phyloP scores from a whole-genome alignment of 2,113 vertebrate genomes.

The Dicrurus megarhynchus region DNA sequence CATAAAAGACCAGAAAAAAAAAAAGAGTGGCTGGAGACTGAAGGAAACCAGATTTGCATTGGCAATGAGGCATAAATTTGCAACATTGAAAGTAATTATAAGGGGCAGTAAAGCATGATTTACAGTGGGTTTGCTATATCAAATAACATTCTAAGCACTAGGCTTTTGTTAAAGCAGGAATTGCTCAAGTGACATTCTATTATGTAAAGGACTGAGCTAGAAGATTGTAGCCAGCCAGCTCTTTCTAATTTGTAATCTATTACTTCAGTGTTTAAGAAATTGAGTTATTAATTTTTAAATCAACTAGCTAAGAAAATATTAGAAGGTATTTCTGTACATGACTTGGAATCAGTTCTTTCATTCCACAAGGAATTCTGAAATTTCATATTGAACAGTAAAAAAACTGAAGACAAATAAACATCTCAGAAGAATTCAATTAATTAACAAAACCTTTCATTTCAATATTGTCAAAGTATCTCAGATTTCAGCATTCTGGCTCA shows the following conservation, averaged over 20 bases:
- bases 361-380: not conserved
- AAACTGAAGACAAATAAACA: not conserved
- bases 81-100: not conserved
- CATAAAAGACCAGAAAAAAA: not conserved
- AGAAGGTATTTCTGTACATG: not conserved
- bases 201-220: not conserved
- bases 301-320: not conserved
- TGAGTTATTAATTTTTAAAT: slow-evolving; percentile 5
- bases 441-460: not conserved
- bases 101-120: not conserved
- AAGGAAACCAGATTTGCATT: not conserved
- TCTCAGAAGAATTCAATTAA: not conserved
- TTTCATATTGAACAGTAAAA: not conserved
- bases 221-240: not conserved
- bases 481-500: not conserved
- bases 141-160: not conserved
- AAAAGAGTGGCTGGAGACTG: not conserved
- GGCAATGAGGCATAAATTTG: not conserved
- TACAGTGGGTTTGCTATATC: not conserved
- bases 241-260: not conserved
- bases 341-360: not conserved
- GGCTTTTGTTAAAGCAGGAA: not conserved
- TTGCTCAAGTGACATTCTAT: not conserved
- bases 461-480: not conserved
- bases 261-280: not conserved